Conservation (phyloP, 2,797 vertebrate genomes). For the Erithacus rubecula region DNA sequence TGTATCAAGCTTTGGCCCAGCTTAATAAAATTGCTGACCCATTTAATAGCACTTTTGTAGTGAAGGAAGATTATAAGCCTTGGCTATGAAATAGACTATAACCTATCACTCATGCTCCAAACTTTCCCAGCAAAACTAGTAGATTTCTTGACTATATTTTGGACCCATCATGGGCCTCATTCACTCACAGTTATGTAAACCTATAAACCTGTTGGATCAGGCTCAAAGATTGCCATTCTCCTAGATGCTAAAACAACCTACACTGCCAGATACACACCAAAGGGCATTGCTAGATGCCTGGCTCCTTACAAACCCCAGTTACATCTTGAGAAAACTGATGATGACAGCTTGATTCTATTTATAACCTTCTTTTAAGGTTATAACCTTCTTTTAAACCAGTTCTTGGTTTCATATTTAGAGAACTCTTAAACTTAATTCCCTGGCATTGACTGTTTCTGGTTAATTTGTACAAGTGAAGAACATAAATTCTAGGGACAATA, state of each 20-base stretch:
- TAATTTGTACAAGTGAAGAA: slow-evolving; percentile 35
- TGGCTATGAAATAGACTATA: not conserved
- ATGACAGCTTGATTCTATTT: slow-evolving; percentile 21
- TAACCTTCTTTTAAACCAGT: slow-evolving; percentile 1
- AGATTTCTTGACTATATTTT: slow-evolving; percentile 52
- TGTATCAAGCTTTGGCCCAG: not conserved
- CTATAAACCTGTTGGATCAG: slow-evolving; percentile 43
- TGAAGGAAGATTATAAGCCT: slow-evolving; percentile 62
- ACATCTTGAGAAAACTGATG: slow-evolving; percentile 15
- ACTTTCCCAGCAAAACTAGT: slow-evolving; percentile 16
- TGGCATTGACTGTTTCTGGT: not conserved
- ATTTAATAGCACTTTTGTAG: slow-evolving; percentile 56
- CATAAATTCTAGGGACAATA: slow-evolving; percentile 10
- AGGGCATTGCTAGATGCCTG: slow-evolving; percentile 35
- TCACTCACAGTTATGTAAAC: not conserved
- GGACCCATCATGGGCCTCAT: slow-evolving; percentile 54
- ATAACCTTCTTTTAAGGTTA: slow-evolving; percentile 12
- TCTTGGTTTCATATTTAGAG: slow-evolving; percentile 8
- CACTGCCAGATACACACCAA: slow-evolving; percentile 56
- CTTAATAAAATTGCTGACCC: not conserved
- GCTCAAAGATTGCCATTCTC: not conserved
- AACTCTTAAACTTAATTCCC: not conserved
- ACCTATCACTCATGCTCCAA: not conserved
- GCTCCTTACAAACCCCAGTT: slow-evolving; percentile 51
- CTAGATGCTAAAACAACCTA: slow-evolving; percentile 53